These are phyloP conservation scores for Onychomys torridus DNA, from an alignment of 2,797 vertebrate genomes.

Conservation along the genomic window DNA sequence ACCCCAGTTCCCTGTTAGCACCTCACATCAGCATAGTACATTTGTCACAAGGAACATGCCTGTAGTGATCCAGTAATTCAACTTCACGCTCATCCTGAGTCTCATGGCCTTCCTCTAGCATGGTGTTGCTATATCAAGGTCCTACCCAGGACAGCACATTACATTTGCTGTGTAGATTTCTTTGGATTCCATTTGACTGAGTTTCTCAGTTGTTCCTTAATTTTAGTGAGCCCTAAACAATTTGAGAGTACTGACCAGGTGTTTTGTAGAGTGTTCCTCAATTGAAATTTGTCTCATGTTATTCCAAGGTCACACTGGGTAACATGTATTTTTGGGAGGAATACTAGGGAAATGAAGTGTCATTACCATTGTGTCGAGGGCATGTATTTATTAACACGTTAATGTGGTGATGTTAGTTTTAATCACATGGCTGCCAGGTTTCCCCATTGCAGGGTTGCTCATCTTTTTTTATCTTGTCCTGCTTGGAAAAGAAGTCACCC, in stretches of 20 bases:
- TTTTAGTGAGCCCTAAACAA: slow-evolving; percentile 17
- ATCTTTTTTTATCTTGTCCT: background rate
- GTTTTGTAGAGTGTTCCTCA: background rate
- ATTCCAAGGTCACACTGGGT: background rate
- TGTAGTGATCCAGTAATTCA: background rate
- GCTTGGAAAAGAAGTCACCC: background rate
- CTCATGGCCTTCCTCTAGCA: background rate
- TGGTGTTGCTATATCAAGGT: background rate
- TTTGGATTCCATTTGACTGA: background rate
- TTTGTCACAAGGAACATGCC: background rate
- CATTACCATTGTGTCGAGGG: background rate
- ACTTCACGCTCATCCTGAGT: background rate
- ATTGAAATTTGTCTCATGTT: background rate
- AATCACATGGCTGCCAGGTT: background rate
- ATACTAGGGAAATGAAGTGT: background rate
- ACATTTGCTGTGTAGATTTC: background rate
- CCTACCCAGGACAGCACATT: background rate
- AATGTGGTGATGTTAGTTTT: background rate
- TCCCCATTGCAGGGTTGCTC: background rate
- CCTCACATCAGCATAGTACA: background rate
- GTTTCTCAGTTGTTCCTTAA: slow-evolving; percentile 3
- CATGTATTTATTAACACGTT: background rate
- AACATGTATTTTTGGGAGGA: background rate
- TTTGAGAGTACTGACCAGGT: background rate
- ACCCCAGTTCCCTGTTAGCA: background rate